These are phyloP conservation scores for Adela reaumurella DNA, from an alignment of 2,888 invertebrate genomes.

Conservation along the genomic window DNA sequence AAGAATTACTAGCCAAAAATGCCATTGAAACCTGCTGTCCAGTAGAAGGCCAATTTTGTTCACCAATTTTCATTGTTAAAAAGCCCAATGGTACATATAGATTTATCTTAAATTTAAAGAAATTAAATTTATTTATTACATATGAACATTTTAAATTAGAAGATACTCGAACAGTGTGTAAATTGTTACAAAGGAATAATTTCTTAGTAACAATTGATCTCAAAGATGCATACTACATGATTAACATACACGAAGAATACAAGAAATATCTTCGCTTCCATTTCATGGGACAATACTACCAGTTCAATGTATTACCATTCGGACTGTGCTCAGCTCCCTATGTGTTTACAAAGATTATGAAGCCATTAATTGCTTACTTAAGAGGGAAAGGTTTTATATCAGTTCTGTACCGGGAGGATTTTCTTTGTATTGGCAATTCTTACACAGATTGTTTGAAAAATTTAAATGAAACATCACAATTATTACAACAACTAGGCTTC, in stretches of 20 bases:
- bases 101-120: not conserved
- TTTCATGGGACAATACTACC: not conserved
- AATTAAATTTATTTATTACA: not conserved
- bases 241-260: not conserved
- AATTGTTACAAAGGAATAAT: constrained; percentile 1
- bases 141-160: constrained; percentile 2
- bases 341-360: constrained; percentile 6
- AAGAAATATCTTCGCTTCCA: not conserved
- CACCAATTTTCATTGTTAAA: not conserved
- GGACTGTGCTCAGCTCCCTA: constrained; percentile 1
- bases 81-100: not conserved
- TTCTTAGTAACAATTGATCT: constrained; percentile 2
- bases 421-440: constrained; percentile 5
- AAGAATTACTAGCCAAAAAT: not conserved
- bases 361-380: constrained; percentile 2
- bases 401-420: constrained; percentile 9
- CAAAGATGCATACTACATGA: constrained; percentile 3
- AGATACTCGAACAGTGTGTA: constrained; percentile 4
- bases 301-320: constrained; percentile 2
- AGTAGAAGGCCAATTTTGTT: not conserved
- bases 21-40: not conserved
- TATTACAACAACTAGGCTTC: constrained; percentile 10
- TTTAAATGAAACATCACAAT: constrained; percentile 5
- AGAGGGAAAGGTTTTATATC: constrained; percentile 2
- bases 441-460: constrained; percentile 7